Conservation (phyloP, 2,113 vertebrate genomes). For the Scomber scombrus region DNA sequence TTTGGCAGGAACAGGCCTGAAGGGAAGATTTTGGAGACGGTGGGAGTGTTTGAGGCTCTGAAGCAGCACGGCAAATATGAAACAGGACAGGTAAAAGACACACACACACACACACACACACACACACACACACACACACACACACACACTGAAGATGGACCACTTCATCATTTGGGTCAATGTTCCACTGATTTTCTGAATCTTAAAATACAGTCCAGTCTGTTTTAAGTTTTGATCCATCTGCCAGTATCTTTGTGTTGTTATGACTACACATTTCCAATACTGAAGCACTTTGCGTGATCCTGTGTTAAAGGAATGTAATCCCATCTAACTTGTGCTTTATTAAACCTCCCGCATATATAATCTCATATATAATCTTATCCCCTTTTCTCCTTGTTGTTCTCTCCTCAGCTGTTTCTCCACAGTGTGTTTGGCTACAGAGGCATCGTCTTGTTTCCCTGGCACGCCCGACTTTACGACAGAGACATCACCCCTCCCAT, state of each 20-base stretch:
- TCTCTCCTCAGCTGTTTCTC: conserved; percentile 91
- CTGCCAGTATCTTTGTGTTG: background rate
- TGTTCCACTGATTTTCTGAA: background rate
- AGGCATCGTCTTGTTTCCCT: conserved; percentile 96
- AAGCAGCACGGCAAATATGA: conserved; percentile 97
- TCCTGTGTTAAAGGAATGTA: conserved; percentile 41
- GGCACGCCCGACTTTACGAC: conserved; percentile 98
- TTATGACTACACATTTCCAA: conserved; percentile 7
- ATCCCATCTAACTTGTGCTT: conserved; percentile 35
- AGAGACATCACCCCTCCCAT: conserved; percentile 92
- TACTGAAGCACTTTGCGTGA: background rate
- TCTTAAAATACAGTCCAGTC: background rate
- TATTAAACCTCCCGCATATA: conserved; percentile 9
- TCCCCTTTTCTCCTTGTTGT: conserved; percentile 28
- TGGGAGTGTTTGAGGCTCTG: conserved; percentile 95
- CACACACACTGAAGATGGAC: background rate
- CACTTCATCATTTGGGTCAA: background rate
- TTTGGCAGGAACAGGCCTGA: conserved; percentile 92
- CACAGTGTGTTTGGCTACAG: conserved; percentile 98
- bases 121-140: background rate
- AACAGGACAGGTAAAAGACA: conserved; percentile 91
- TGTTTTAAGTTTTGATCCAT: conserved; percentile 18
- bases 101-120: background rate
- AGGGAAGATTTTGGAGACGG: conserved; percentile 94
- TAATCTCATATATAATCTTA: conserved; percentile 43